phyloP scores from a whole-genome alignment of 2,113 vertebrate species.

The Cavia aperea region DNA sequence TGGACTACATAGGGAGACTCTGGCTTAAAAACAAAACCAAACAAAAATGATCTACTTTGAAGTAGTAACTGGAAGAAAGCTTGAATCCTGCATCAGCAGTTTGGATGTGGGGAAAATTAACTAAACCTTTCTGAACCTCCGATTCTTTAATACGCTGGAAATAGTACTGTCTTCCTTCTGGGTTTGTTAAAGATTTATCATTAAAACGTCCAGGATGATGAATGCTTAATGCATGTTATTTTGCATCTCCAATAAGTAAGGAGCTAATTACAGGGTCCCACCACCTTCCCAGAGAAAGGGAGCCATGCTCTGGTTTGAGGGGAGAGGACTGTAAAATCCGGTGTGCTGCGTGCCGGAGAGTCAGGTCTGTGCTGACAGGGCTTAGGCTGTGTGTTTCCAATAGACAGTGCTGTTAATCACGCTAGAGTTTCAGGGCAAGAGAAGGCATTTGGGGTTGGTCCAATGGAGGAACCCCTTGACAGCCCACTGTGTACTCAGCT shows the following conservation, averaged over 20 bases:
- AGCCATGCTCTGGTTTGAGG: background rate
- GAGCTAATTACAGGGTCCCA: background rate
- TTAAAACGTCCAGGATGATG: background rate
- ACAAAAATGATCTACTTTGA: background rate
- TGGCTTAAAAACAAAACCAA: background rate
- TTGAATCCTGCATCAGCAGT: background rate
- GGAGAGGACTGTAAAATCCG: background rate
- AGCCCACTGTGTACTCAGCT: background rate
- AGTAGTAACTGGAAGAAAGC: background rate
- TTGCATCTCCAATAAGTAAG: background rate
- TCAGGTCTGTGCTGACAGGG: no score
- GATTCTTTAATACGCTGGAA: background rate
- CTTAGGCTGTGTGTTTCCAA: background rate
- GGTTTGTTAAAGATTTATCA: background rate
- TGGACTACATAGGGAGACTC: background rate
- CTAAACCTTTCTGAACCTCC: background rate
- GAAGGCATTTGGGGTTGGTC: background rate
- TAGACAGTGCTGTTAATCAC: background rate
- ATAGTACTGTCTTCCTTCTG: background rate
- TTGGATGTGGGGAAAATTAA: background rate
- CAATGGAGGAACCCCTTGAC: background rate
- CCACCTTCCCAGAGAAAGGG: fast-evolving
- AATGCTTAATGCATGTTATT: background rate
- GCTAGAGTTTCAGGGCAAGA: background rate
- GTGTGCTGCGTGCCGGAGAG: no score